Conservation (phyloP, 2,113 vertebrate species). For the Cheirogaleus medius region DNA sequence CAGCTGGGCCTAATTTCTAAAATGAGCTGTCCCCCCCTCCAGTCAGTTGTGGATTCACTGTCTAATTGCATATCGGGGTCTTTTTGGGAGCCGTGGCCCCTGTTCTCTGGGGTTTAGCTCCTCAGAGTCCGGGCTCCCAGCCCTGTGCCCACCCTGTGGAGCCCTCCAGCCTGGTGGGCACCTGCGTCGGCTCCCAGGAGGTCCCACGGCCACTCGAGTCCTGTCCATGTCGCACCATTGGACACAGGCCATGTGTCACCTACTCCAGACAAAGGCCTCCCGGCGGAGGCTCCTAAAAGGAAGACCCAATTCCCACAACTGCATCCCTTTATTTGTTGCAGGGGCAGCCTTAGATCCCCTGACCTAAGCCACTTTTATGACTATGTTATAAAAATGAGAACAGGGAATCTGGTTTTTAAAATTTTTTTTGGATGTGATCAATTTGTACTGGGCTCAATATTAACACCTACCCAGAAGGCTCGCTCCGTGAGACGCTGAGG, state of each 20-base stretch:
- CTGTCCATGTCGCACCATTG: neutral
- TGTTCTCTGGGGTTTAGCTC: neutral
- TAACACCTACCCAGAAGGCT: neutral
- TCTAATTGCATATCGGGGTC: neutral
- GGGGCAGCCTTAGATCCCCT: neutral
- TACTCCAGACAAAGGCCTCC: neutral
- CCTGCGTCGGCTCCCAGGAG: neutral
- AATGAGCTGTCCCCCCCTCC: neutral
- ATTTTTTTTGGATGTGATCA: neutral
- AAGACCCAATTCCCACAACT: neutral
- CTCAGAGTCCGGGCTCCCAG: neutral
- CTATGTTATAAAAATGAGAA: neutral
- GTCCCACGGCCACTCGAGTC: neutral
- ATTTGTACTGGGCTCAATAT: neutral
- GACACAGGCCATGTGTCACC: conserved; percentile 11
- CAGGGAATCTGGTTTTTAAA: neutral
- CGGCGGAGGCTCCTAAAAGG: neutral
- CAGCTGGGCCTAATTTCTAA: neutral
- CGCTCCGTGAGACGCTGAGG: neutral
- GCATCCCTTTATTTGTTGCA: neutral
- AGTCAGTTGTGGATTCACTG: neutral
- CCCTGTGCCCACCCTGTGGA: neutral
- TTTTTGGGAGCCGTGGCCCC: neutral
- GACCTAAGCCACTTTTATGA: neutral
- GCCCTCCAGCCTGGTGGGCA: neutral